Evolutionary conservation across 2,797 vertebrate species (phyloP).

Genomic region (Taeniopygia guttata): DNA sequence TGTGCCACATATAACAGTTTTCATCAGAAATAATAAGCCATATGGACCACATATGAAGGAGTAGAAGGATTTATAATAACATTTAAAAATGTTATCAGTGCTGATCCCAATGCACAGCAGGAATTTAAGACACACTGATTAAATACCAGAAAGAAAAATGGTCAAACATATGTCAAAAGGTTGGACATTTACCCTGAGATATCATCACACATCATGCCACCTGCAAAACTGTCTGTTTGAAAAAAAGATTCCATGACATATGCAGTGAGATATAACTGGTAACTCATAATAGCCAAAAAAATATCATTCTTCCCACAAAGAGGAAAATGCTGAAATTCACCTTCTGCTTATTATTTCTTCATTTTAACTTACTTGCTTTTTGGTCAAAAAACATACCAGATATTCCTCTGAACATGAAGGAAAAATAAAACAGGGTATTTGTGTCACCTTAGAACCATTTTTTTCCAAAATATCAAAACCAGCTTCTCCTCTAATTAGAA

Average conservation of each 20-base stretch:
- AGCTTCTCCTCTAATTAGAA: background rate
- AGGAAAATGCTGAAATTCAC: background rate
- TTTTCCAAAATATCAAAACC: background rate
- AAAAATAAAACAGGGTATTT: background rate
- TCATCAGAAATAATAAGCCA: background rate
- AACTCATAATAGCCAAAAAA: background rate
- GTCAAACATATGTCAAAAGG: constrained; percentile 7
- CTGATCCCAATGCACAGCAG: background rate
- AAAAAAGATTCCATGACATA: background rate
- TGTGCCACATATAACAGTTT: background rate
- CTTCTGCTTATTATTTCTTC: background rate
- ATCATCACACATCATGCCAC: background rate
- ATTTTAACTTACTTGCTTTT: background rate
- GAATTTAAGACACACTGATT: background rate
- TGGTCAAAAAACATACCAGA: background rate
- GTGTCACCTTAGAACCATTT: background rate
- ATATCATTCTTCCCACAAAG: background rate
- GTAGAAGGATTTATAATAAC: background rate
- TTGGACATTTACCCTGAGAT: background rate
- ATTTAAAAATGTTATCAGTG: background rate
- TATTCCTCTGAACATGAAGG: background rate
- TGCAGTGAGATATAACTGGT: background rate
- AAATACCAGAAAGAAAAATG: background rate
- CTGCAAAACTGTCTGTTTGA: background rate
- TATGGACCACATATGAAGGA: background rate